Evolutionary conservation across 2,113 vertebrate genomes (phyloP).

Genomic region (Sakesphorus luctuosus): DNA sequence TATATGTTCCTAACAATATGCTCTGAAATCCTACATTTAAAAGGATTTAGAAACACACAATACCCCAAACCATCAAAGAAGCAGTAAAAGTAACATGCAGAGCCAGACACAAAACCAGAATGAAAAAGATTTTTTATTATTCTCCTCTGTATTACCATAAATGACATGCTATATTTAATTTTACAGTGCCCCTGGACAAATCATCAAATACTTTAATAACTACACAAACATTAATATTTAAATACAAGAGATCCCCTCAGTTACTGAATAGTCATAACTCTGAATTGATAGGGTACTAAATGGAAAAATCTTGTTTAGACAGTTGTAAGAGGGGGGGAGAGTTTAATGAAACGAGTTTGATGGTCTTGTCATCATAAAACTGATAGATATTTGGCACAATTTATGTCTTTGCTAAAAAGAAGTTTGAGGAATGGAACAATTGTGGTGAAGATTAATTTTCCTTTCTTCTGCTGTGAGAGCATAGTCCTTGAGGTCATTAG

Average conservation of each 20-base stretch:
- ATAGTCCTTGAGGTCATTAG: slow-evolving; percentile 57
- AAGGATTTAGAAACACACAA: slow-evolving; percentile 41
- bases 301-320: slow-evolving; percentile 77
- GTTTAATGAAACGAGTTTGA: slow-evolving; percentile 76
- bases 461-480: slow-evolving; percentile 26
- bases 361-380: slow-evolving; percentile 71
- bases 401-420: slow-evolving; percentile 73
- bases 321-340: slow-evolving; percentile 61
- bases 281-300: slow-evolving; percentile 71
- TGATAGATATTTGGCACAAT: slow-evolving; percentile 73
- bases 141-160: slow-evolving; percentile 65
- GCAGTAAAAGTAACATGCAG: slow-evolving; percentile 35
- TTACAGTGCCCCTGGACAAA: slow-evolving; percentile 69
- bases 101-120: slow-evolving; percentile 58
- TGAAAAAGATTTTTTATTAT: slow-evolving; percentile 62
- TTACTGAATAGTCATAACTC: slow-evolving; percentile 70
- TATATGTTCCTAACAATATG: slow-evolving; percentile 36
- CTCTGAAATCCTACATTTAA: slow-evolving; percentile 47
- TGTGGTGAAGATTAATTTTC: slow-evolving; percentile 60
- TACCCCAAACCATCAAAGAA: slow-evolving; percentile 44
- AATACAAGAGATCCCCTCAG: slow-evolving; percentile 67
- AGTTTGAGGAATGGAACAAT: slow-evolving; percentile 72
- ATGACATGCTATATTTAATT: slow-evolving; percentile 75
- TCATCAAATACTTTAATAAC: slow-evolving; percentile 78
- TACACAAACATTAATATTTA: slow-evolving; percentile 80